Evolutionary conservation across 2,113 vertebrate genomes (phyloP), one percentile per base, ranked within the genome.

Genomic region (Archilochus colubris): DNA sequence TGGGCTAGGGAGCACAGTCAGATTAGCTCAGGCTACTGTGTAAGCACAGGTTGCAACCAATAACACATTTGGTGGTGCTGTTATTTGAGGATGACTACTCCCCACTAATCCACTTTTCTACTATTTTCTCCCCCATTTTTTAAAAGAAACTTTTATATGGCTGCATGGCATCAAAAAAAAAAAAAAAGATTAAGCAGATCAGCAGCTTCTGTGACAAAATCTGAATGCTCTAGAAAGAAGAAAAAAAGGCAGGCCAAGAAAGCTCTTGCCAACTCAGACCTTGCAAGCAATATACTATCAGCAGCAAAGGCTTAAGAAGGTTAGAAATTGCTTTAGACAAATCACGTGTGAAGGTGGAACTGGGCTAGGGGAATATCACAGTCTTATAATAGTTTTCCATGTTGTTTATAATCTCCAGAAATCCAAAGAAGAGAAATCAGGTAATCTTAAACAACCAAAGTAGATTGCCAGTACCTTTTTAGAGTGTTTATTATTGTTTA

Each of bases 261-360:
- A 86, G 12, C 59, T 80, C 46, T 83, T 86, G 59, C 76, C 76
- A 86, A 76, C n/a, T 23, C n/a, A 89, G 80, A 80, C 46, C 54
- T 86, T 77, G 55, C 59, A 81, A 64, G 53, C 28, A 86, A 27
- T 40, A 93, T 59, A 83, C 94, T 74, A 83, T 58, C 76, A 86
- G 68, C 0, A 85, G 44, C 62, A 91, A 58, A 57, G 76, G 36
- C 27, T 81, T 91, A 87, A 94, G 66, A 15, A 68, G 88, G 70
- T 94, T 88, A 82, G 86, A 68, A 88, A 73, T 38, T 48, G 67
- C 79, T 69, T 50, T 54, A 15, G 54, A 82, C 91, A 76, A 91
- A 86, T 72, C 20, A 51, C 30, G 64, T 30, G 18, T 77, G 43
- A 77, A 62, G 76, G 50, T 83, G 25, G 21, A 86, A 81, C 0